Base-by-base conservation (phyloP, 92 coral and sea anemone genomes). In the Paragorgia papillata region DNA sequence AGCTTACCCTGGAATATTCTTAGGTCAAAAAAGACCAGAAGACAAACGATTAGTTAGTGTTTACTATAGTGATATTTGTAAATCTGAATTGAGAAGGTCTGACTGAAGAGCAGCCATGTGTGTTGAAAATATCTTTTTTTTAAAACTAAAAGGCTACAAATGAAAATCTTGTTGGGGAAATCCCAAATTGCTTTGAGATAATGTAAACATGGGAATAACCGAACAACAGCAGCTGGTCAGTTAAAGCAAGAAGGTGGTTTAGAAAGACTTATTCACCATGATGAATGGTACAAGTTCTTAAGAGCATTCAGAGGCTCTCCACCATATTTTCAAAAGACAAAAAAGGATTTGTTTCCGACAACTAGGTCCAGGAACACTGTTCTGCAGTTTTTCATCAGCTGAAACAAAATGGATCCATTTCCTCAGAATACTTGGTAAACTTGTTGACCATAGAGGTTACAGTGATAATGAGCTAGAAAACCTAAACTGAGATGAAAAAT, bases 81-180 rank as follows among this genome's bases (percentile, higher is more conserved):
- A 84, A 73, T 84, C 88, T 43, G 88, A n/a, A n/a, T n/a, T n/a
- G n/a, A 84, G 88, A 58, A 76, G 74, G 35, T 69, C 80, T 26
- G 80, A 83, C 69, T 46, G 90, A 60, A 82, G 82, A 58, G 90
- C 87, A 49, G 83, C 87, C 41, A 83, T 78, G 84, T 83, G 87
- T 69, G 49, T 83, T 65, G 43, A 37, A 37, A 37, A 37, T 10
- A 37, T 80, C n/a, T n/a, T 22, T 81, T 85, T 74, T 85, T 26
- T 46, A 81, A 80, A 71, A 54, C 74, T 20, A 81, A 73, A 74
- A 74, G 74, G 68, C 13, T 82, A 78, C 83, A 66, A 63, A 75
- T 66, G 89, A 82, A 86, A 82, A 37, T 37, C 43, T 10, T 37
- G 10, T 37, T 37, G 10, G 43, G 43, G 10, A 37, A 37, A 37